Evolutionary conservation across 2,797 vertebrate species (phyloP).

Genomic region (Tokudaia muenninki): DNA sequence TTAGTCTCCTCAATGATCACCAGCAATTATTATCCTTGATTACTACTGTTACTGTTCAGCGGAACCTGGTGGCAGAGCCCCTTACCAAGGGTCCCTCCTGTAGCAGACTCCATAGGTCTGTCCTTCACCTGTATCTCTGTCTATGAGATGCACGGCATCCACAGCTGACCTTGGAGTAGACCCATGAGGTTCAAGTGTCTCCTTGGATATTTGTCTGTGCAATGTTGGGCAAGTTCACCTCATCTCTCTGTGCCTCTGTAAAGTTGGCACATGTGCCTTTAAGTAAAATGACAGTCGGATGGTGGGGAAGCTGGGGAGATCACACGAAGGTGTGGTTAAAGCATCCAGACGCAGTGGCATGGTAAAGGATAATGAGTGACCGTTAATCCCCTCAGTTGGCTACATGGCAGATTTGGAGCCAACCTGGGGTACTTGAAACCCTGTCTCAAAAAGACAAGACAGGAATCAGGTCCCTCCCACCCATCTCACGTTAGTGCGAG

Average conservation of each 20-base stretch:
- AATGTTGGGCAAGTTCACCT: not conserved
- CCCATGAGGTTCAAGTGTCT: not conserved
- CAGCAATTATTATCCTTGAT: not conserved
- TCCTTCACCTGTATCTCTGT: not conserved
- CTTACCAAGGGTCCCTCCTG: not conserved
- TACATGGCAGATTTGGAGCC: not conserved
- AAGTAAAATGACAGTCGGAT: not conserved
- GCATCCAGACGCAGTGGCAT: not conserved
- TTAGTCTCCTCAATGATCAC: not conserved
- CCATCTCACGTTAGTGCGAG: accelerated
- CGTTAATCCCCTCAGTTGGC: not conserved
- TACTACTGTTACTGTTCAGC: not conserved
- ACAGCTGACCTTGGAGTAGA: not conserved
- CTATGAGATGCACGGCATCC: not conserved
- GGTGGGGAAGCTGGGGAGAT: not conserved
- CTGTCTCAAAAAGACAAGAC: not conserved
- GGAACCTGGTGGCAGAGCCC: not conserved
- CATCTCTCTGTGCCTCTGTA: conserved; percentile 10
- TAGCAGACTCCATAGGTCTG: not conserved
- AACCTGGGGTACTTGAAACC: not conserved
- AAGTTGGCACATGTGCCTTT: not conserved
- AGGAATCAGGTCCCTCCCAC: not conserved
- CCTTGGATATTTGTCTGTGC: not conserved
- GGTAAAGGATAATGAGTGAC: not conserved
- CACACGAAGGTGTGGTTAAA: not conserved